phyloP scores from a whole-genome alignment of 2,888 invertebrate genomes.

The Sturmia bella region DNA sequence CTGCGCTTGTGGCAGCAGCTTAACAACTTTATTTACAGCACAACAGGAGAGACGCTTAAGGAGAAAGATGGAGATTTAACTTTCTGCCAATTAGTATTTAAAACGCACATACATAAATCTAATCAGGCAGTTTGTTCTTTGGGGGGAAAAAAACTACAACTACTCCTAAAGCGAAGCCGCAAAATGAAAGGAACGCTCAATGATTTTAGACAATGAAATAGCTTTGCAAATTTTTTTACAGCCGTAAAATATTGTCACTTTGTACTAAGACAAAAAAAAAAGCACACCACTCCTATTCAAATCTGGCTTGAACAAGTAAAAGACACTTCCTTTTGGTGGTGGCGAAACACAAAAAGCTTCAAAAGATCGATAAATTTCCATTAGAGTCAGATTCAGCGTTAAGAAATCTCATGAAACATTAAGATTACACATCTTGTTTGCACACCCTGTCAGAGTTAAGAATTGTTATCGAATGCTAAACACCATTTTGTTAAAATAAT shows the following conservation, averaged over 20 bases:
- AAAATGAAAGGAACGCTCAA: constrained; percentile 5
- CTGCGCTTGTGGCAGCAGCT: constrained; percentile 56
- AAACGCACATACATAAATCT: constrained; percentile 60
- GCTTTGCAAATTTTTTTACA: constrained; percentile 24
- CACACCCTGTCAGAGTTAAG: constrained; percentile 8
- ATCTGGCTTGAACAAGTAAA: neutral
- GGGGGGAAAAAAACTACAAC: constrained; percentile 1
- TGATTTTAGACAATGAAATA: constrained; percentile 50
- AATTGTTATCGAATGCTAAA: constrained; percentile 17
- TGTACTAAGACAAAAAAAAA: constrained; percentile 10
- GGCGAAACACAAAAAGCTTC: constrained; percentile 18
- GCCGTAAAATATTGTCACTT: constrained; percentile 55
- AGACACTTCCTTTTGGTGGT: constrained; percentile 2
- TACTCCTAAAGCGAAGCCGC: neutral
- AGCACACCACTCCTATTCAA: constrained; percentile 48
- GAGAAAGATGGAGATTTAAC: constrained; percentile 42
- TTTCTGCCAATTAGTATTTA: constrained; percentile 66
- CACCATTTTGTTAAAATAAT: constrained; percentile 51
- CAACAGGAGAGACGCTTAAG: neutral
- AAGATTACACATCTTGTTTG: neutral
- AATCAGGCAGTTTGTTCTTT: constrained; percentile 33
- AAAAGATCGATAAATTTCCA: constrained; percentile 49
- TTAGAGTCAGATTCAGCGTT: constrained; percentile 17
- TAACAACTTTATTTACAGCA: constrained; percentile 62
- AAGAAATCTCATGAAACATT: neutral